Evolutionary conservation across 2,888 invertebrate species (phyloP), one percentile per base, ranked within the genome.

Genomic region (Lymantria monacha): DNA sequence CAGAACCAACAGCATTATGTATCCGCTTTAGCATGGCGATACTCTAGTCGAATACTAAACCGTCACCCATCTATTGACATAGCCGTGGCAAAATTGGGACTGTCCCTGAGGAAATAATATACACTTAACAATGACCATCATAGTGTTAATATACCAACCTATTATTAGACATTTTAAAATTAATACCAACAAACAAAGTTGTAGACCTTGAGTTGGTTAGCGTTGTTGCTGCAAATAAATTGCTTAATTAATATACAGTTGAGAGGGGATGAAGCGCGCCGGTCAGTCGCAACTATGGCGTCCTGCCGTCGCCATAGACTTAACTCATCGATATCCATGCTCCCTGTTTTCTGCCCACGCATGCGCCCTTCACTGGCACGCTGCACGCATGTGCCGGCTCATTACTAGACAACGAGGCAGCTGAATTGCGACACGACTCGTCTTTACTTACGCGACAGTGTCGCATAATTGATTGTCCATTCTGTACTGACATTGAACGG

Each of bases 391-490:
- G 86, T 82, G 83, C 79, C 66, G 62, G 60, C 60, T 64, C 48
- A 66, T 60, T 58, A 63, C 69, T 64, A 74, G 70, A 73, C 68
- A 69, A 68, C 74, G 70, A 59, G 70, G 69, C 71, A 54, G 72
- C 73, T 65, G 67, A 77, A 67, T 81, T 77, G 82, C 84, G 81
- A 84, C 75, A 70, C 82, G 78, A 70, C 77, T 83, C 82, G 74
- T 85, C 83, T 83, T 81, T 76, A 71, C 74, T 81, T 75, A 71
- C 74, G 72, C 73, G 70, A 70, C 78, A 72, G 62, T 85, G 87
- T 88, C 89, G 83, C 87, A 85, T 89, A 87, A 89, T 87, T 88
- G 82, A 87, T 89, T 83, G 87, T 79, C 82, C 86, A 82, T 80
- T 83, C 87, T 80, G 84, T 89, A 85, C 85, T 88, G 90, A 89